These are phyloP conservation scores for Lepus townsendii DNA, from an alignment of 2,797 vertebrate species.

Conservation along the genomic window DNA sequence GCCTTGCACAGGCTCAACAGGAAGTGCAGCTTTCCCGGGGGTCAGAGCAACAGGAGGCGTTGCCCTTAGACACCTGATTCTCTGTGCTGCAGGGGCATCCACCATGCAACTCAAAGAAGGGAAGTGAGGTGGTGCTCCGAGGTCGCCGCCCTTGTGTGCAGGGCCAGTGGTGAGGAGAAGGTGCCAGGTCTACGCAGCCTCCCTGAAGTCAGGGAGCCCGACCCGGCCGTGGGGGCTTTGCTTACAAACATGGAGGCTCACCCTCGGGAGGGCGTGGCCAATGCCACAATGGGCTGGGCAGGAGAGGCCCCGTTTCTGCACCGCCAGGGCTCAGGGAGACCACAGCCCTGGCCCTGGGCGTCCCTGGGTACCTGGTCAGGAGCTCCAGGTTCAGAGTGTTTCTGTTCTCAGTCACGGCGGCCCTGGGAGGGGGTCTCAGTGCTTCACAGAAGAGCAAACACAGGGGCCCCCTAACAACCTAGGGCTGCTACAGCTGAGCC, in stretches of 20 bases:
- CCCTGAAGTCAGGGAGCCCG: rapidly evolving
- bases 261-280: rapidly evolving
- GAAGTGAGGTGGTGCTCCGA: neutral
- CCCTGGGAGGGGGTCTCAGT: neutral
- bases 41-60: rapidly evolving
- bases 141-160: neutral
- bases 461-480: rapidly evolving
- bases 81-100: neutral
- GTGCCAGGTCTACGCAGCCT: neutral
- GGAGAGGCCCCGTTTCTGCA: too few relatives aligned
- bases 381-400: too few relatives aligned
- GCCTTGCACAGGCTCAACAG: too few relatives aligned
- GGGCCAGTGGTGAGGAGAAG: rapidly evolving
- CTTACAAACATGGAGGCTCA: neutral
- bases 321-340: neutral
- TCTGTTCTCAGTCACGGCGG: neutral
- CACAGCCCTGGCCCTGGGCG: neutral
- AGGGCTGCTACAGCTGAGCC: too few relatives aligned
- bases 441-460: neutral
- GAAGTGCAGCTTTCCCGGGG: rapidly evolving
- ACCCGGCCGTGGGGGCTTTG: neutral
- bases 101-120: neutral
- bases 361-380: neutral
- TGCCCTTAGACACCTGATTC: rapidly evolving
- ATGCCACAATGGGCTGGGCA: rapidly evolving